Evolutionary conservation across 2,797 vertebrate species (phyloP).

Genomic region (Galaxias olidus): DNA sequence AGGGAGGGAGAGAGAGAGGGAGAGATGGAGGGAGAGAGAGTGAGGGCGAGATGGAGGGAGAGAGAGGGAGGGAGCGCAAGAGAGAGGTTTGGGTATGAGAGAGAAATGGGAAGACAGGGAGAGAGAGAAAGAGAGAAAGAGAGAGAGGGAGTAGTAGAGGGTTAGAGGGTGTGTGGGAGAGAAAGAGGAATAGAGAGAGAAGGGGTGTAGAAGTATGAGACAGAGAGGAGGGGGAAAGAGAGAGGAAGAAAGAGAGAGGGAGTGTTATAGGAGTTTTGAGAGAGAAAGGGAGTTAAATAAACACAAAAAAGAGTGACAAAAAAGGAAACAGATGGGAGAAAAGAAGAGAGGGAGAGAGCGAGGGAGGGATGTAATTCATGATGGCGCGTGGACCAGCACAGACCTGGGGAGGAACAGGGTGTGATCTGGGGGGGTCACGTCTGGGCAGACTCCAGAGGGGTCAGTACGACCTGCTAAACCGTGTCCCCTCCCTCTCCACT

Average conservation of each 20-base stretch:
- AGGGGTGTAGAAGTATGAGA: too few species aligned
- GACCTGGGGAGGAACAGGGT: too few species aligned
- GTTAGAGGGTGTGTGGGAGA: background rate
- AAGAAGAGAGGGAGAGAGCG: too few species aligned
- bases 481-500: too few species aligned
- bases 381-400: too few species aligned
- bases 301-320: too few species aligned
- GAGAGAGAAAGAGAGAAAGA: constrained; percentile 38
- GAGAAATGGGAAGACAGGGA: constrained; percentile 55
- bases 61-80: constrained; percentile 46
- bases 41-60: constrained; percentile 29
- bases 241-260: too few species aligned
- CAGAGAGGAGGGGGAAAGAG: background rate
- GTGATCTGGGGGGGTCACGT: constrained; percentile 24
- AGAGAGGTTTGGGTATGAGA: constrained; percentile 67
- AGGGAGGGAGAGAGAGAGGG: constrained; percentile 43
- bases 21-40: constrained; percentile 33
- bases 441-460: constrained; percentile 39
- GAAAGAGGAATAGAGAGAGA: constrained; percentile 52
- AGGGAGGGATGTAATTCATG: too few species aligned
- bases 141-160: constrained; percentile 8
- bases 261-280: too few species aligned
- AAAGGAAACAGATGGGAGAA: background rate
- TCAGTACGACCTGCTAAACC: constrained; percentile 52
- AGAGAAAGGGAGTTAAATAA: too few species aligned